A percentile compares a stretch with the other conserved stretches of the same genome.
These are phyloP conservation scores for Onychomys leucogaster DNA, from an alignment of 2,797 vertebrate species.

Conservation along the genomic window DNA sequence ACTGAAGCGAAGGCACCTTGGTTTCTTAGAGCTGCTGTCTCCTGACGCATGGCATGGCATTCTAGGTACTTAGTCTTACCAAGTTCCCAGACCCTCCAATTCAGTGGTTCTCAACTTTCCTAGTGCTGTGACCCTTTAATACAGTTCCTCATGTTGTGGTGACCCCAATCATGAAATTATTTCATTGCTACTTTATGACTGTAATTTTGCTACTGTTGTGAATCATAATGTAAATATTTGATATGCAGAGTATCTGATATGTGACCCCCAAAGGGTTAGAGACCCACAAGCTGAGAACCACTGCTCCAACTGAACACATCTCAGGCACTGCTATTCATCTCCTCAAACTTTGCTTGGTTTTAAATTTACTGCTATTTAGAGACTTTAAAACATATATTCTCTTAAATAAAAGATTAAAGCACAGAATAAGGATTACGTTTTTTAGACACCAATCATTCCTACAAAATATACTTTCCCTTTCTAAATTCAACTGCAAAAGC, in stretches of 20 bases:
- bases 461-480: slow-evolving; percentile 29
- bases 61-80: background rate
- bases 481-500: slow-evolving; percentile 29
- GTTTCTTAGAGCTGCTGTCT: background rate
- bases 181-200: background rate
- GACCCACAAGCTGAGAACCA: too few relatives aligned
- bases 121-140: background rate
- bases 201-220: background rate
- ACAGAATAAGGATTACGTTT: background rate
- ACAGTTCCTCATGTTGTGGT: background rate
- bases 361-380: background rate
- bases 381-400: background rate
- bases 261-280: background rate
- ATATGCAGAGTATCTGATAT: background rate
- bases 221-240: background rate
- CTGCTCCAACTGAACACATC: background rate
- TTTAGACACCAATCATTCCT: background rate
- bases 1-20: background rate
- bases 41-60: background rate
- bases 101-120: background rate
- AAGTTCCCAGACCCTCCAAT: background rate
- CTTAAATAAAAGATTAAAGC: slow-evolving; percentile 37
- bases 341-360: slow-evolving; percentile 9
- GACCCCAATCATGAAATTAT: background rate
- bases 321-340: background rate